Evolutionary conservation across 1,140 invertebrate genomes (phyloP).

Genomic region (Caenorhabditis briggsae): DNA sequence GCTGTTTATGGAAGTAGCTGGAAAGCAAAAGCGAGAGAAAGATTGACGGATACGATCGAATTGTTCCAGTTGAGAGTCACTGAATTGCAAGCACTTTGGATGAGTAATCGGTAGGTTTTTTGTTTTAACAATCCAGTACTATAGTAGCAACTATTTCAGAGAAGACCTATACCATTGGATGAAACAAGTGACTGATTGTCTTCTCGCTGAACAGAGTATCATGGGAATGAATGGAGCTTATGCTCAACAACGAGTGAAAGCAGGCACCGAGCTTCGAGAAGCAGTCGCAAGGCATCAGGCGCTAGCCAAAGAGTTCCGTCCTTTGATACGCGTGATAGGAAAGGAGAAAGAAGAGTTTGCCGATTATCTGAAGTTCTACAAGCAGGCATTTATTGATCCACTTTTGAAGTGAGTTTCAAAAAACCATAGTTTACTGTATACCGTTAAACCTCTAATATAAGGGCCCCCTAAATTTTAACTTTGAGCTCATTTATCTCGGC

Average conservation of each 20-base stretch:
- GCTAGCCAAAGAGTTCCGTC: conserved; percentile 52
- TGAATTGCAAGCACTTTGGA: not conserved
- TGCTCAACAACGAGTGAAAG: conserved; percentile 26
- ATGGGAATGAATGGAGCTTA: conserved; percentile 31
- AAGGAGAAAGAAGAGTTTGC: conserved; percentile 45
- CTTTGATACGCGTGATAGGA: conserved; percentile 46
- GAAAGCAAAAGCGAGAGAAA: conserved; percentile 15
- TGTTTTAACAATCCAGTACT: not conserved
- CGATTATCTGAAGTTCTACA: conserved; percentile 61
- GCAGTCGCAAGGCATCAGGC: conserved; percentile 41
- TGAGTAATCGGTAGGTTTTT: not conserved
- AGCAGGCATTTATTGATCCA: conserved; percentile 60
- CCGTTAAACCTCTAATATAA: too few relatives aligned
- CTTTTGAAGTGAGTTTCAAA: conserved; percentile 57
- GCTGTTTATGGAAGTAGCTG: conserved; percentile 81
- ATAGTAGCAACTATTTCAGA: not conserved
- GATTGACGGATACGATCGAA: conserved; percentile 70
- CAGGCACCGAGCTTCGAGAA: conserved; percentile 58
- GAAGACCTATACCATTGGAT: conserved; percentile 14
- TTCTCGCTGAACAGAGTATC: not conserved
- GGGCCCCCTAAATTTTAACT: too few relatives aligned
- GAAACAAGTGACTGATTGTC: conserved; percentile 51
- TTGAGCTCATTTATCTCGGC: too few relatives aligned
- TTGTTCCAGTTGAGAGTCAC: conserved; percentile 39
- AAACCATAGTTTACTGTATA: too few relatives aligned